phyloP scores from a whole-genome alignment of 2,797 vertebrate species.

The Onychomys arenicola region DNA sequence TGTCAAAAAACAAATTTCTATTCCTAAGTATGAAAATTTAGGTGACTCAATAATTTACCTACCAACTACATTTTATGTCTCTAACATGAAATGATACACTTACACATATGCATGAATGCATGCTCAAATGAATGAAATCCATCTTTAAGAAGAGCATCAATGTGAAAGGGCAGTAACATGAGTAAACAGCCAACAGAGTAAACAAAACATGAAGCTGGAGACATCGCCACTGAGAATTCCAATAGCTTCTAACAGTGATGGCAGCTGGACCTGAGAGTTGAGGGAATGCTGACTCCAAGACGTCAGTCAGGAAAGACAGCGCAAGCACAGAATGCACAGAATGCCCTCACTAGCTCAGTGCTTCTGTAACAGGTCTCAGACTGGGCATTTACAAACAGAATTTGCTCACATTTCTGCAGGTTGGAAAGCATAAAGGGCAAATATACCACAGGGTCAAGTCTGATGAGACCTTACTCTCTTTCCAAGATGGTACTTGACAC shows the following conservation, averaged over 20 bases:
- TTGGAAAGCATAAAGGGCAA: neutral
- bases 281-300: neutral
- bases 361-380: neutral
- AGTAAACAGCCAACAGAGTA: neutral
- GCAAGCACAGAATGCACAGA: neutral
- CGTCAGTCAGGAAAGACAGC: neutral
- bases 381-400: neutral
- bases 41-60: slow-evolving; percentile 39
- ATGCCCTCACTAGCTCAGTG: neutral
- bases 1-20: neutral
- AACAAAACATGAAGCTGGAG: neutral
- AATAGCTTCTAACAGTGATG: neutral
- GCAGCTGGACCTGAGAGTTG: neutral
- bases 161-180: neutral
- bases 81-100: neutral
- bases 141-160: neutral
- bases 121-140: neutral
- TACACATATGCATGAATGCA: neutral
- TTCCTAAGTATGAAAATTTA: slow-evolving; percentile 36
- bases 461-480: neutral
- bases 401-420: neutral
- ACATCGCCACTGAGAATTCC: neutral
- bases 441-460: neutral
- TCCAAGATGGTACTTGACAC: neutral
- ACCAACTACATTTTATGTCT: neutral